These are phyloP conservation scores for Diogma glabrata DNA, from an alignment of 2,888 invertebrate genomes.

Conservation along the genomic window DNA sequence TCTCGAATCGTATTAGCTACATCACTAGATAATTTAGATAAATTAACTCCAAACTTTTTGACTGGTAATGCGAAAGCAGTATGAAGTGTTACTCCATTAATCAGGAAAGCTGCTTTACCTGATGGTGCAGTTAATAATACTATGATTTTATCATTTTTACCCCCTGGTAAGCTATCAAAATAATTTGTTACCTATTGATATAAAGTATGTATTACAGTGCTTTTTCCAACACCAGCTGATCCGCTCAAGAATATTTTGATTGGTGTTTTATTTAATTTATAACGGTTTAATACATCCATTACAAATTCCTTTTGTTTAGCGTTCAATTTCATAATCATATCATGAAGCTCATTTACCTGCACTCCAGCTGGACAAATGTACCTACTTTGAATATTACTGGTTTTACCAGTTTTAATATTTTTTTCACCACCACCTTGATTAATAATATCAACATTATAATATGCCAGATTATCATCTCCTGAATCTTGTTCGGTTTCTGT, in stretches of 20 bases:
- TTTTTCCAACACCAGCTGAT: constrained; percentile 15
- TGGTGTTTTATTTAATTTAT: neutral
- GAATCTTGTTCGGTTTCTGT: neutral
- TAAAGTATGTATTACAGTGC: constrained; percentile 8
- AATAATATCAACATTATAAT: neutral
- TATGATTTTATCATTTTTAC: too few species aligned
- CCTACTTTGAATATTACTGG: neutral
- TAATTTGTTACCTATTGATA: constrained; percentile 11
- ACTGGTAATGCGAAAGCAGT: too few species aligned
- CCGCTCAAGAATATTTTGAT: neutral
- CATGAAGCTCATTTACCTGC: neutral
- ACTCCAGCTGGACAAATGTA: neutral
- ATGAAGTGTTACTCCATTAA: too few species aligned
- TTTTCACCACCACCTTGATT: too few species aligned
- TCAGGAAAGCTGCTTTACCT: too few species aligned
- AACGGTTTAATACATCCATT: neutral
- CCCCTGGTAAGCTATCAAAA: neutral
- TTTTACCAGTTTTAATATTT: neutral
- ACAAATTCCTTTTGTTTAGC: neutral
- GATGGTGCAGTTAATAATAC: too few species aligned
- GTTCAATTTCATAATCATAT: neutral
- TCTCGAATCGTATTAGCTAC: neutral
- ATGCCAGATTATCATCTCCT: neutral
- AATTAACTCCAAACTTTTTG: too few species aligned
- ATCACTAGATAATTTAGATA: neutral